Base-by-base conservation (phyloP, 2,797 vertebrate genomes). In the Sebastes minor region DNA sequence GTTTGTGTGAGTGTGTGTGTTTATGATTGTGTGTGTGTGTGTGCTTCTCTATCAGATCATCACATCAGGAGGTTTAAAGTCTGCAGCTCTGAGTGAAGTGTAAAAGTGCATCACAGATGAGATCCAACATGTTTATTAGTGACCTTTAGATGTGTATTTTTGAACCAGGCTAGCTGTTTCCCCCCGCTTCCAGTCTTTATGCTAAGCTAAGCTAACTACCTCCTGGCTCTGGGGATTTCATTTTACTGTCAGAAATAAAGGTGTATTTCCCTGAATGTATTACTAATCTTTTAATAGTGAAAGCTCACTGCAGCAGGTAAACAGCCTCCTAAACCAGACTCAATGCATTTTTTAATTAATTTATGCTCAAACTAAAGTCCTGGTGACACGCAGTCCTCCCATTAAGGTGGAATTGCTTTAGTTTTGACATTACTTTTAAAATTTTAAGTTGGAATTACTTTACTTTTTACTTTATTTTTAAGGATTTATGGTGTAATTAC, bases 151-250 rank as follows among this genome's bases (percentile, higher is more conserved):
- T 18, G 25, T 28, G 57, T 8, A 27, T 27, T 27, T 57, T 27
- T 16, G 56, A 59, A 14, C 27, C 27, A 30, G 22, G 59, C 59
- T 63, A 53, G n/a, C 60, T 4, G 59, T 20, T n/a, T n/a, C n/a
- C 28, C 28, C 8, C 27, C 9, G 5, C 28, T 32, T 32, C 23
- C 35, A 57, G 25, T 60, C 23, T 57, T 56, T 11, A 74, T 76
- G 64, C 74, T 76, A 76, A 53, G 72, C 73, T 67, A 76, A 8
- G 62, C 62, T 75, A 63, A 74, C 22, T 9, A 6, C 2, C 9
- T 68, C 49, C 28, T 33, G 49, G n/a, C 27, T n/a, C 4, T 1
- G 12, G 27, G 10, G 12, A 56, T 23, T 12, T 52, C 33, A 18
- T 32, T 7, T 71, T 2, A 42, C 33, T 33, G 33, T 33, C 33